Evolutionary conservation across 2,797 vertebrate species (phyloP), one percentile per base, ranked within the genome.

Genomic region (Sternarchorhynchus goeldii): DNA sequence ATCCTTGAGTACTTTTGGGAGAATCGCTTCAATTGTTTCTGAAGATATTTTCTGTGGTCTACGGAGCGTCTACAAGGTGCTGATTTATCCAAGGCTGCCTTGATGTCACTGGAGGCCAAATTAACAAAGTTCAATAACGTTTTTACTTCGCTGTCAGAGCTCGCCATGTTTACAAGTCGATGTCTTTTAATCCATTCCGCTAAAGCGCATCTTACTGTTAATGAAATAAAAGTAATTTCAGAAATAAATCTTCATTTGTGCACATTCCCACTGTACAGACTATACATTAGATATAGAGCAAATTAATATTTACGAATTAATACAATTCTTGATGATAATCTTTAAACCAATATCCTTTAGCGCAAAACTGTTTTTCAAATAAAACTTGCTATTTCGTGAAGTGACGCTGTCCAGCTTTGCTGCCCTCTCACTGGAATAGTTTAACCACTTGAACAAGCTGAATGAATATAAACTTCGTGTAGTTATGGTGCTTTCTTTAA

Each of bases 81-180:
- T 0, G 97, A 99, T 88, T 98, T 98, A 88, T 99, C 98, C 91
- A 99, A 86, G 60, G 98, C 98, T 0, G 97, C 98, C 88, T 99
- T 99, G 88, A 99, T 99, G 89, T 99, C 98, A 0, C 98, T 99
- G 77, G 98, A 99, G 18, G 97, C 98, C 93, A 99, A 84, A 88
- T 99, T 98, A 20, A 99, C 97, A 2, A 99, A 99, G 90, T 99
- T 99, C 76, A 99, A 92, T 21, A 99, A 88, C 2, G 96, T 99
- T 91, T 98, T 99, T 69, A 99, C 98, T 68, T 99, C 98, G 4
- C 95, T 99, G 93, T 99, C 97, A 1, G 95, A 84, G 79, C 88
- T 95, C 78, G 97, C 96, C 97, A 99, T 99, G 68, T 41, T 65
- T 69, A 29, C 20, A 29, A 6, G 0, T 65, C n/a, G 57, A 57